Base-by-base conservation (phyloP, 2,888 invertebrate species). In the Cheilosia grossa region DNA sequence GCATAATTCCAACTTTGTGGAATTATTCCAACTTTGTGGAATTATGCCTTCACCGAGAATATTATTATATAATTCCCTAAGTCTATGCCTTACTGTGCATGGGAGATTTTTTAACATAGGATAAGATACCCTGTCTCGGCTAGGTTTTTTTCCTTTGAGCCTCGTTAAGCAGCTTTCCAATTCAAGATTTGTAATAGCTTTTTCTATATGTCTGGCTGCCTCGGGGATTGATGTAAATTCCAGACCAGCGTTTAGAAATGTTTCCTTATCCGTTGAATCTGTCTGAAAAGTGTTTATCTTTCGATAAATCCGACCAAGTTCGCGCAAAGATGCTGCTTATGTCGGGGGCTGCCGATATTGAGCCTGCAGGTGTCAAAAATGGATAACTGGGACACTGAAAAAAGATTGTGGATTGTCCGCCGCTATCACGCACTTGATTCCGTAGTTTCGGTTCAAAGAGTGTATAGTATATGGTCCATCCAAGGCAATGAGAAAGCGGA, bases 11-110 rank as follows among this genome's bases (percentile, higher is more conserved):
- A n/a, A n/a, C n/a, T n/a, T n/a, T n/a, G n/a, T n/a, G n/a, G n/a
- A n/a, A n/a, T n/a, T n/a, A n/a, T 73, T 80, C 73, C 73, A 79
- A n/a, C 13, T 37, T 51, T 73, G 66, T 6, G 58, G 33, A 1
- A 10, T 10, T 13, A 54, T 27, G 4, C 30, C 54, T 30, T 17
- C 15, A 27, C 37, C 53, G 17, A 58, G 15, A 9, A 58, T 58
- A 15, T 33, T 37, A 15, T 19, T 56, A 9, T 56, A 37, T 10
- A 56, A 9, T 19, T n/a, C 0, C 9, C 2, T 56, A 17, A 69
- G 33, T 56, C 54, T 42, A 15, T 30, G 24, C 33, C 37, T 78
- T n/a, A 30, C 37, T 6, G 13, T 2, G n/a, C 7, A 2, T 1
- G 59, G 54, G 0, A 51, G 17, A 10, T 53, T 53, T 53, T 24